Conservation (phyloP, 2,113 vertebrate species). For the Zootoca vivipara region DNA sequence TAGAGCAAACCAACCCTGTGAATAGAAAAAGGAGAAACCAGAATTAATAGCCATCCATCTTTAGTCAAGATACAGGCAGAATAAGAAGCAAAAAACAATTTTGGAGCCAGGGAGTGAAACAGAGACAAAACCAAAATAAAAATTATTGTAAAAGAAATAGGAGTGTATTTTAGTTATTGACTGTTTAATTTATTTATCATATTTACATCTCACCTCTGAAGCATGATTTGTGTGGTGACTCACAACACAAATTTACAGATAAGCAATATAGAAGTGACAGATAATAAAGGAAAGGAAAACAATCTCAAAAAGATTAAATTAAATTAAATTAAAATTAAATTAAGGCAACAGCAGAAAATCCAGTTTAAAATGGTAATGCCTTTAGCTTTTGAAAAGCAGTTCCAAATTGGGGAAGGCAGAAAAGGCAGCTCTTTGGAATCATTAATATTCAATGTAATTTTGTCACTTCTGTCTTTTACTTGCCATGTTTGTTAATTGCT, state of each 20-base stretch:
- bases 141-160: not conserved
- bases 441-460: conserved; percentile 27
- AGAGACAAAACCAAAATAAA: too few species aligned
- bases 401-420: not conserved
- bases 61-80: not conserved
- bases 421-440: conserved; percentile 3
- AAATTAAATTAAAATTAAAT: conserved; percentile 11
- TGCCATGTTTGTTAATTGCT: not conserved
- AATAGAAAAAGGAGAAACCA: too few species aligned
- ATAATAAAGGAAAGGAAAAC: conserved; percentile 3
- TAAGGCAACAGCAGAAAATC: not conserved
- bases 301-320: not conserved
- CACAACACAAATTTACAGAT: not conserved
- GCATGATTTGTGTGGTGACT: not conserved
- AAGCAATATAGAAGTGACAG: not conserved
- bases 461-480: conserved; percentile 18
- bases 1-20: too few species aligned
- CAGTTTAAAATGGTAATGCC: not conserved
- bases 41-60: too few species aligned
- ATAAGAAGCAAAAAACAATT: not conserved
- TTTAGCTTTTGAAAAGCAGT: conserved; percentile 2
- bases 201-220: not conserved
- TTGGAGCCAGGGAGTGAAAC: not conserved
- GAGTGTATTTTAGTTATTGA: not conserved
- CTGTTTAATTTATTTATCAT: not conserved